These are phyloP conservation scores for Clarias batrachus DNA, from an alignment of 2,113 vertebrate genomes.

Conservation along the genomic window DNA sequence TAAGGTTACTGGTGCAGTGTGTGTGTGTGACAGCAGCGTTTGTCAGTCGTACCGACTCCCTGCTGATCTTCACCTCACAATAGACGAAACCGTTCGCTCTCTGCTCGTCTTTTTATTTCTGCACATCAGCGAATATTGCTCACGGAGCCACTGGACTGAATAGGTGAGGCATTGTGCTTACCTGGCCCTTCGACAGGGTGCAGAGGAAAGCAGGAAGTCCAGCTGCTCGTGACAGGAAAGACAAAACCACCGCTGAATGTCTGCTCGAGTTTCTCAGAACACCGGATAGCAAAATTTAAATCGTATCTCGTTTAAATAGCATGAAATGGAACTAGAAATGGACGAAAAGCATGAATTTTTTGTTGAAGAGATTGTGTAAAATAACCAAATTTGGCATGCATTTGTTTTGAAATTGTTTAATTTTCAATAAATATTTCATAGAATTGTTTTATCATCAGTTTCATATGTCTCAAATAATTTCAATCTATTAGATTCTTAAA, in stretches of 20 bases:
- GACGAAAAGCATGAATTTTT: no score
- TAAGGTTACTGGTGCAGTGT: conserved; percentile 35
- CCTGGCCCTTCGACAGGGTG: background rate
- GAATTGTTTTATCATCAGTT: no score
- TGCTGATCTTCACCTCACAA: background rate
- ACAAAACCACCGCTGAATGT: background rate
- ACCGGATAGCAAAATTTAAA: background rate
- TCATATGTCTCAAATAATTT: background rate
- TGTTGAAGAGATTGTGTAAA: no score
- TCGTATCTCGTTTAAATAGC: background rate
- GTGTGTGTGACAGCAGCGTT: conserved; percentile 68
- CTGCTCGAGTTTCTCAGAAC: background rate
- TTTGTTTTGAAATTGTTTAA: no score
- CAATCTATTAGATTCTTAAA: background rate
- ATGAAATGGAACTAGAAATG: background rate
- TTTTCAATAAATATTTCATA: no score
- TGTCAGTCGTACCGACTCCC: background rate
- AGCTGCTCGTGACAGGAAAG: conserved; percentile 29
- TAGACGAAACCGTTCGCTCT: background rate
- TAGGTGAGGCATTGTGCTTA: background rate
- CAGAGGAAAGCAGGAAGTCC: background rate
- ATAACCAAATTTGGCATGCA: no score
- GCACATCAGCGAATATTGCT: background rate
- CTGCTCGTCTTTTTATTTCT: background rate
- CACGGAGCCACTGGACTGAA: background rate